Evolutionary conservation across 2,797 vertebrate species (phyloP).

Genomic region (Pangasius djambal): DNA sequence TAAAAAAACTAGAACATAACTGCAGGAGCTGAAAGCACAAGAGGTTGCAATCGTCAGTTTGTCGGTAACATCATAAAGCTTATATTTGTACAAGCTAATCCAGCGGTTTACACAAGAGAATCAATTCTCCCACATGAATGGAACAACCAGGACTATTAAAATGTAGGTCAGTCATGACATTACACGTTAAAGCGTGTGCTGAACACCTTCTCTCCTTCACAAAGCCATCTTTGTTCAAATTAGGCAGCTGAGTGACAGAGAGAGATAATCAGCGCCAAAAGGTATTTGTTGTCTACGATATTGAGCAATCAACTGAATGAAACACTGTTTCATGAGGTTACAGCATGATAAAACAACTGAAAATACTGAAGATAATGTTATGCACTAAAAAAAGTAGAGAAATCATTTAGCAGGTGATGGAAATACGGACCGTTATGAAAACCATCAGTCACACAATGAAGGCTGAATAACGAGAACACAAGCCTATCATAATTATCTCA

Average conservation of each 20-base stretch:
- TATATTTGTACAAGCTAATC: background rate
- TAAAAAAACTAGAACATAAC: background rate
- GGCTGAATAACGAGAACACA: constrained; percentile 41
- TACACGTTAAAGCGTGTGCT: background rate
- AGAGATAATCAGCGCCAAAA: background rate
- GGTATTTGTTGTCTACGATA: background rate
- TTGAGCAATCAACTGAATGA: background rate
- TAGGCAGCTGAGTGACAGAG: background rate
- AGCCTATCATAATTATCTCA: constrained; percentile 64
- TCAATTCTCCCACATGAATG: too few species aligned
- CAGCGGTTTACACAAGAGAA: background rate
- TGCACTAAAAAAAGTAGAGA: background rate
- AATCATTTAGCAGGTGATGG: constrained; percentile 1
- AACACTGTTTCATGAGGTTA: constrained; percentile 6
- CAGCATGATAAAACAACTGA: background rate
- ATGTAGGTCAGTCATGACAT: constrained; percentile 9
- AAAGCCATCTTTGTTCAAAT: background rate
- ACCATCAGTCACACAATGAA: constrained; percentile 31
- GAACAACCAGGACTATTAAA: background rate
- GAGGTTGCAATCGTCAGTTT: background rate
- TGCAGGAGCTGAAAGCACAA: background rate
- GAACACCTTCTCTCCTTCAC: background rate
- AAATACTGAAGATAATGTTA: constrained; percentile 20
- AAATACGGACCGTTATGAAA: constrained; percentile 28
- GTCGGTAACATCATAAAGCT: background rate